Evolutionary conservation across 2,888 invertebrate genomes (phyloP).

Genomic region (Eristalis tenax): DNA sequence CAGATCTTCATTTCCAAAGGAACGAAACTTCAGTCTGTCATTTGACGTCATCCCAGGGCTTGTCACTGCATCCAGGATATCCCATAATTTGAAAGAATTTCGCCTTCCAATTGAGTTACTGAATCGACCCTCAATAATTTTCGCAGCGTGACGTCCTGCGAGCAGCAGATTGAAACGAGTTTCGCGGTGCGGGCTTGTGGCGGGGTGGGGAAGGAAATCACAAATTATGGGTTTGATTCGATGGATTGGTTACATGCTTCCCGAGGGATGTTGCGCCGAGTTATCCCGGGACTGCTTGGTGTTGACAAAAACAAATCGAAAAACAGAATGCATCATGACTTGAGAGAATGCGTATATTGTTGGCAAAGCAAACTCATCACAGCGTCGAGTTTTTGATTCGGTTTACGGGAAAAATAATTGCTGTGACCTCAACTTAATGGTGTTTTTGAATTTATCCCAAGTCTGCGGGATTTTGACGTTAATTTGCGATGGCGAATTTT

Average conservation of each 20-base stretch:
- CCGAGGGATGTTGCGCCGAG: neutral
- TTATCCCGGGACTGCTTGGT: neutral
- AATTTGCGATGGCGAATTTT: no score
- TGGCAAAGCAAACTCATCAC: no score
- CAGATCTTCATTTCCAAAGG: neutral
- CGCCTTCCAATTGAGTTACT: constrained; percentile 62
- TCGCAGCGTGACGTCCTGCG: constrained; percentile 71
- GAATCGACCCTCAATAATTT: constrained; percentile 73
- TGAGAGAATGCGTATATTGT: no score
- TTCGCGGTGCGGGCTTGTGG: neutral
- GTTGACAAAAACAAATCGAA: neutral
- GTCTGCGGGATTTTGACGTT: no score
- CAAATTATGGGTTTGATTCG: constrained; percentile 75
- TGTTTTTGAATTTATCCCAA: no score
- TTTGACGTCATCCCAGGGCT: constrained; percentile 10
- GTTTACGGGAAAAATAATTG: no score
- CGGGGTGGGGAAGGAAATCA: constrained; percentile 72
- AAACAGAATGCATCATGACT: no score
- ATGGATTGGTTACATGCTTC: constrained; percentile 71
- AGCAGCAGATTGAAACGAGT: constrained; percentile 38
- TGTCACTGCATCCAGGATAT: constrained; percentile 53
- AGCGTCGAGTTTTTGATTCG: no score
- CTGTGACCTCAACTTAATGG: no score
- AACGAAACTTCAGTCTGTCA: constrained; percentile 1
- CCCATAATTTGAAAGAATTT: constrained; percentile 41